phyloP scores from a whole-genome alignment of 2,113 vertebrate species.

The Camelus dromedarius region DNA sequence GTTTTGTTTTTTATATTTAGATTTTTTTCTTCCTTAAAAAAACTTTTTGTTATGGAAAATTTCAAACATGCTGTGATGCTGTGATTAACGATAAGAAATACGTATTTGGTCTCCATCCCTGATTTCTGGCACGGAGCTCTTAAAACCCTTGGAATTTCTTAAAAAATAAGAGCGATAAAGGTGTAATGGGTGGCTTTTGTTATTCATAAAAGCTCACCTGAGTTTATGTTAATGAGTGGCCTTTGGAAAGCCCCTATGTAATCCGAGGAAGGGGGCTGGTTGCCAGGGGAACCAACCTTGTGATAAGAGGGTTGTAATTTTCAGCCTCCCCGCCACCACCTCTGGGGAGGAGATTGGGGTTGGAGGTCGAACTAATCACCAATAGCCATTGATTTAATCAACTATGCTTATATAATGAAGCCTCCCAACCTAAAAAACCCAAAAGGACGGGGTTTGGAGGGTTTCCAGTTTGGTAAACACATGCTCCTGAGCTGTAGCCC shows the following conservation, averaged over 20 bases:
- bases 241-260: background rate
- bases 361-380: background rate
- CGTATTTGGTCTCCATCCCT: background rate
- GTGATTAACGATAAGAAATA: background rate
- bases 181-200: background rate
- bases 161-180: background rate
- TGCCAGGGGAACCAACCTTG: background rate
- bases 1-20: constrained; percentile 13
- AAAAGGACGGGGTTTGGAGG: background rate
- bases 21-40: background rate
- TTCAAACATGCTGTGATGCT: background rate
- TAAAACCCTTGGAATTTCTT: constrained; percentile 4
- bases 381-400: background rate
- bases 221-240: background rate
- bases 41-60: background rate
- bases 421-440: background rate
- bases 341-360: background rate
- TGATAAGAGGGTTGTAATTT: background rate
- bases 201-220: background rate
- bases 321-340: background rate
- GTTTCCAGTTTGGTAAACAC: background rate
- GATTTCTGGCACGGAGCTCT: background rate
- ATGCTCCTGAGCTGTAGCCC: background rate
- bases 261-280: background rate
- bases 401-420: background rate